A percentile compares a stretch with the other conserved stretches of the same genome.
These are phyloP conservation scores for Sebastes diaconus DNA, from an alignment of 2,797 vertebrate species.

Conservation along the genomic window DNA sequence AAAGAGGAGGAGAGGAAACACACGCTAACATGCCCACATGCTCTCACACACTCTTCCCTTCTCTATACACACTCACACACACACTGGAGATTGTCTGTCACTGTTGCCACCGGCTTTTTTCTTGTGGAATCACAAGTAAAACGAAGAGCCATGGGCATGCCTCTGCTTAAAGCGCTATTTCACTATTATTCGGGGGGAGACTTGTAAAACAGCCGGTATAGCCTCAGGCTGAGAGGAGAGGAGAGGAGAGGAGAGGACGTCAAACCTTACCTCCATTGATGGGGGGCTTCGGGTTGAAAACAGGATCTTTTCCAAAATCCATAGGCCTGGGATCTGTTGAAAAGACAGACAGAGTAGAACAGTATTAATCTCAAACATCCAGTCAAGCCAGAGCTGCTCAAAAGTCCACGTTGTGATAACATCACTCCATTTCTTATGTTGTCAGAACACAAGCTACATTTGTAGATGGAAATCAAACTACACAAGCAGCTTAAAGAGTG, in stretches of 20 bases:
- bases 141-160: conserved; percentile 48
- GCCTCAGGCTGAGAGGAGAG: conserved; percentile 38
- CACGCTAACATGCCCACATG: background rate
- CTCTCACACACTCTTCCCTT: background rate
- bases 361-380: conserved; percentile 46
- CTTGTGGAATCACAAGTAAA: conserved; percentile 38
- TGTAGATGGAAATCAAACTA: conserved; percentile 45
- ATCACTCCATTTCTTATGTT: conserved; percentile 13
- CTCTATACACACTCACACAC: background rate
- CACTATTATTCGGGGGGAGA: conserved; percentile 30
- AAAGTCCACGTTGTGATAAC: conserved; percentile 25
- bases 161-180: conserved; percentile 41
- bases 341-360: conserved; percentile 42
- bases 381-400: conserved; percentile 8
- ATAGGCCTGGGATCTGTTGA: conserved; percentile 77
- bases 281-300: conserved; percentile 73
- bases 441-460: conserved; percentile 27
- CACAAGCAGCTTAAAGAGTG: conserved; percentile 19
- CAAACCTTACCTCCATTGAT: conserved; percentile 77
- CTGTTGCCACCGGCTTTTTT: conserved; percentile 56
- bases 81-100: conserved; percentile 35
- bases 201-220: conserved; percentile 43
- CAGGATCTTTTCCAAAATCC: conserved; percentile 79
- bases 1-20: conserved; percentile 45
- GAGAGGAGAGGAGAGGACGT: background rate